A percentile compares a stretch with the other conserved stretches of the same genome.
Conservation (phyloP, 1,140 invertebrate species). For the Cyclargus thomasi region DNA sequence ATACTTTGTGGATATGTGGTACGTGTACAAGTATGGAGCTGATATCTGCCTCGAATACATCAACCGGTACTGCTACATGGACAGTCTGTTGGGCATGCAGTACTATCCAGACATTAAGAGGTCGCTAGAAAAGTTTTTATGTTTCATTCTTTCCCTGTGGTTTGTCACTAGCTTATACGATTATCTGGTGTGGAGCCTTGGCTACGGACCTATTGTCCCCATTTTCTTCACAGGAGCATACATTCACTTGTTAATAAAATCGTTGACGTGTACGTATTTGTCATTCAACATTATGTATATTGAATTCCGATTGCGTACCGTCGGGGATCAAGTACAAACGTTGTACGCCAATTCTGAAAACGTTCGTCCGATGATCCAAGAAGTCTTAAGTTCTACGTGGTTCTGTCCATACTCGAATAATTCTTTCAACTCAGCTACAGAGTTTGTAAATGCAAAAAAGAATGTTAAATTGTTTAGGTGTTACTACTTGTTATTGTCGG, state of each 20-base stretch:
- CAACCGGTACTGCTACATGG: constrained; percentile 26
- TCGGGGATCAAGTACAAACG: constrained; percentile 24
- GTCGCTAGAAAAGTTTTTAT: constrained; percentile 16
- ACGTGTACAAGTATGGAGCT: not conserved
- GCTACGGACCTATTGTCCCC: constrained; percentile 15
- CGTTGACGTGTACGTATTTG: constrained; percentile 24
- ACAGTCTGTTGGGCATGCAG: constrained; percentile 21
- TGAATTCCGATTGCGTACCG: constrained; percentile 22
- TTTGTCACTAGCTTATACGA: constrained; percentile 15
- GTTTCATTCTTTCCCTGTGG: constrained; percentile 18
- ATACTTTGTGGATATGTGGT: not conserved
- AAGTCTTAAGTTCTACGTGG: constrained; percentile 21
- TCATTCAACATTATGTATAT: constrained; percentile 26
- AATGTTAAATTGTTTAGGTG: constrained; percentile 22
- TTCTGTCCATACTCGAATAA: constrained; percentile 16
- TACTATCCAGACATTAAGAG: constrained; percentile 18
- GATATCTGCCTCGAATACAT: constrained; percentile 22
- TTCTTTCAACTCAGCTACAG: not conserved
- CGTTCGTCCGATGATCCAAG: not conserved
- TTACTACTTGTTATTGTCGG: constrained; percentile 26
- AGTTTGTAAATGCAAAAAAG: not conserved
- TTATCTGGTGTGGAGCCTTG: constrained; percentile 22
- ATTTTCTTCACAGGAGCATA: constrained; percentile 21
- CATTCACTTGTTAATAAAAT: constrained; percentile 28
- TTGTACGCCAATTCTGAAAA: constrained; percentile 10